Evolutionary conservation across 2,113 vertebrate genomes (phyloP).

Genomic region (Bambusicola thoracicus): DNA sequence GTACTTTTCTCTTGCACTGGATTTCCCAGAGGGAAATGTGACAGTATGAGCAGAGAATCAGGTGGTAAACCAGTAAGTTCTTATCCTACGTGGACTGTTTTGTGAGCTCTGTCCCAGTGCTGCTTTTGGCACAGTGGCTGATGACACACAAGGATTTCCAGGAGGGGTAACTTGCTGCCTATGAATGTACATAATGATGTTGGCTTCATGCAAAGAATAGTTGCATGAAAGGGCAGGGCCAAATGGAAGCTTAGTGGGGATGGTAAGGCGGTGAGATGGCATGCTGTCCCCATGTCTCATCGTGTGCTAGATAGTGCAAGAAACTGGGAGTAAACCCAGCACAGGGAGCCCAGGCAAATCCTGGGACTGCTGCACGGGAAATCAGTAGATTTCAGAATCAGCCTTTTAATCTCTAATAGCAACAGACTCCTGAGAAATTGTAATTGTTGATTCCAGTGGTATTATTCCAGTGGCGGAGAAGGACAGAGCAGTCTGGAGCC

Average conservation of each 20-base stretch:
- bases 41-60: neutral
- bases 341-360: neutral
- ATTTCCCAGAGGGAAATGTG: neutral
- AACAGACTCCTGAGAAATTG: neutral
- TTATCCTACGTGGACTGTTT: neutral
- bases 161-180: neutral
- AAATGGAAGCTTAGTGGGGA: neutral
- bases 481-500: neutral
- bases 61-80: neutral
- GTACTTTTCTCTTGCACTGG: neutral
- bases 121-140: fast-evolving
- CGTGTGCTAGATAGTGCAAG: neutral
- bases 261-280: neutral
- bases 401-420: constrained; percentile 18
- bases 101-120: neutral
- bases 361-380: neutral
- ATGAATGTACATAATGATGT: neutral
- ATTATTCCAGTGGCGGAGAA: neutral
- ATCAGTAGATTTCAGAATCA: neutral
- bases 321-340: neutral
- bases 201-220: neutral
- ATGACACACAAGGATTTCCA: neutral
- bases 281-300: fast-evolving
- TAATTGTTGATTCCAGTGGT: constrained; percentile 9
- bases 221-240: neutral